Evolutionary conservation across 2,888 invertebrate genomes (phyloP).

Genomic region (Parthenolecanium corni): DNA sequence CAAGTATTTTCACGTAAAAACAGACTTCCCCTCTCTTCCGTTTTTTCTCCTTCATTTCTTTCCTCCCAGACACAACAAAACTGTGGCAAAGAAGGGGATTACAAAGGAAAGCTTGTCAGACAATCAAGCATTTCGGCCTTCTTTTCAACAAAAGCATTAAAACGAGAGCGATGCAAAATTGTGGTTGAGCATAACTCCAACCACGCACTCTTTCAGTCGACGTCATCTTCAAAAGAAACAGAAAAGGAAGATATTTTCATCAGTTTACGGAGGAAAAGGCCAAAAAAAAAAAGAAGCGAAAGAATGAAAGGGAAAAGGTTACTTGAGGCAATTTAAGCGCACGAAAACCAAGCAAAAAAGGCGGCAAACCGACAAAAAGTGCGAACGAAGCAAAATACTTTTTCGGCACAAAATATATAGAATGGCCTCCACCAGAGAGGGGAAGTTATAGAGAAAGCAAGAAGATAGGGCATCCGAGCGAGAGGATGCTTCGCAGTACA

Average conservation of each 20-base stretch:
- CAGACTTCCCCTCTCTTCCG: no score
- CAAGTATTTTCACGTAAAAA: no score
- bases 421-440: no score
- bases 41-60: not conserved
- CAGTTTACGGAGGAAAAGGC: conserved; percentile 3
- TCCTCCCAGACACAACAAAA: conserved; percentile 23
- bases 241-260: no score
- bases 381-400: not conserved
- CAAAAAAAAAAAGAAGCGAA: conserved; percentile 30
- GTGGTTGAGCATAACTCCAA: no score
- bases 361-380: not conserved
- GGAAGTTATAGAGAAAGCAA: no score
- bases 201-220: no score
- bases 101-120: conserved; percentile 19
- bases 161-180: no score
- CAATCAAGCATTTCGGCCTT: conserved; percentile 17
- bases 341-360: not conserved
- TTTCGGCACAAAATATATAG: no score
- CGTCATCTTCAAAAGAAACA: no score
- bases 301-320: conserved; percentile 31
- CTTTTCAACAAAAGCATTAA: not conserved
- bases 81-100: conserved; percentile 20
- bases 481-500: no score
- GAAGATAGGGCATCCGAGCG: no score
- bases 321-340: conserved; percentile 22